Percentiles rank a stretch among this genome's conserved stretches.
Conservation (phyloP, 1,140 invertebrate genomes). For the Penaeus indicus region DNA sequence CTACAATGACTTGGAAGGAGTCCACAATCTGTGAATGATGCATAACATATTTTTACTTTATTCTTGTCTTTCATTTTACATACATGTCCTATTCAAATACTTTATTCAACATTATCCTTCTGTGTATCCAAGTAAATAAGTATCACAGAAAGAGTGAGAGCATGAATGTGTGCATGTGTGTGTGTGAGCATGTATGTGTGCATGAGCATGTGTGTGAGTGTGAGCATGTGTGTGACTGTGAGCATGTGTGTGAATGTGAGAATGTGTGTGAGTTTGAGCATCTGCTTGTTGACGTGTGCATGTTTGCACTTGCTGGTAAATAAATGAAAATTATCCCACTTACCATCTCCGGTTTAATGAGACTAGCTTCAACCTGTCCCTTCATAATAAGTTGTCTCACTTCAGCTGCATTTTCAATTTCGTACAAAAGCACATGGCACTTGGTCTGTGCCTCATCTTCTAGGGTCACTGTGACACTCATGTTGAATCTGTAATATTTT, state of each 20-base stretch:
- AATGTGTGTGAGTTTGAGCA: too few species aligned
- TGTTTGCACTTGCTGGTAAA: background rate
- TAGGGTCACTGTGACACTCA: background rate
- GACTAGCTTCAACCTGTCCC: conserved; percentile 51
- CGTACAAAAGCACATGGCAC: conserved; percentile 41
- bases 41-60: background rate
- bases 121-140: too few species aligned
- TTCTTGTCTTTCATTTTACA: background rate
- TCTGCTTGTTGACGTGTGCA: too few species aligned
- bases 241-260: too few species aligned
- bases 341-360: conserved; percentile 48
- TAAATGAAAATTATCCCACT: background rate
- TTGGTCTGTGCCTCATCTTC: conserved; percentile 30
- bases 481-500: too few species aligned
- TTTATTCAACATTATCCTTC: too few species aligned
- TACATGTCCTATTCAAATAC: too few species aligned
- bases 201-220: too few species aligned
- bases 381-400: conserved; percentile 36
- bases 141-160: too few species aligned
- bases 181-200: too few species aligned
- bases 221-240: too few species aligned
- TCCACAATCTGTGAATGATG: conserved; percentile 23
- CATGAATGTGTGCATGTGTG: too few species aligned
- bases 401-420: conserved; percentile 39
- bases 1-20: conserved; percentile 32